Evolutionary conservation across 2,888 invertebrate species (phyloP).

Genomic region (Habrosyne pyritoides): DNA sequence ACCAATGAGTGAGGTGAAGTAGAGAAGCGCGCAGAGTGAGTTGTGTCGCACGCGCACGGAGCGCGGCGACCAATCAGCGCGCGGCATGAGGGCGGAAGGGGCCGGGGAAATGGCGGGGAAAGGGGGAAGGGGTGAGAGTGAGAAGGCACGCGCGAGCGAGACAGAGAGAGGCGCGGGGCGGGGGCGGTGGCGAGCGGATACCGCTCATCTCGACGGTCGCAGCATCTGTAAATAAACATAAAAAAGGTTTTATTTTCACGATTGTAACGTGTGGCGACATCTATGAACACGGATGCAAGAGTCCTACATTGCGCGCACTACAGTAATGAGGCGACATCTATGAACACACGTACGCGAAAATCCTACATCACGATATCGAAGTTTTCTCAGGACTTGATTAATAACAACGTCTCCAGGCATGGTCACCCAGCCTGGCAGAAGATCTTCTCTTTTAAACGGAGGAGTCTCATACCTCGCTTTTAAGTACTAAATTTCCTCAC

Average conservation of each 20-base stretch:
- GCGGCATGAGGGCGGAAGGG: constrained; percentile 27
- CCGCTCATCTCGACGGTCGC: constrained; percentile 55
- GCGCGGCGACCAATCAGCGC: constrained; percentile 27
- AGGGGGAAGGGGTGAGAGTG: constrained; percentile 23
- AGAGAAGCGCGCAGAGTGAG: constrained; percentile 40
- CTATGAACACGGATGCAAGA: too few relatives aligned
- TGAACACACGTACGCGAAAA: too few relatives aligned
- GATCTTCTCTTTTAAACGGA: too few relatives aligned
- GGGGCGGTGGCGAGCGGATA: constrained; percentile 25
- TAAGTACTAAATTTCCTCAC: too few relatives aligned
- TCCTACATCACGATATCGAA: too few relatives aligned
- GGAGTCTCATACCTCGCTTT: too few relatives aligned
- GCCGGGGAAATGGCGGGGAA: constrained; percentile 23
- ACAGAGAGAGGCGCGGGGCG: constrained; percentile 28
- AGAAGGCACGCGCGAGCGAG: constrained; percentile 33
- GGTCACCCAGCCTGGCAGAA: too few relatives aligned
- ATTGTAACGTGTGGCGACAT: too few relatives aligned
- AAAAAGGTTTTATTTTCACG: constrained; percentile 7
- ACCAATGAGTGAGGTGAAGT: constrained; percentile 49
- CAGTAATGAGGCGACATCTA: too few relatives aligned
- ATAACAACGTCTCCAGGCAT: too few relatives aligned
- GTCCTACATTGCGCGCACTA: too few relatives aligned
- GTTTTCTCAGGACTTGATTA: too few relatives aligned
- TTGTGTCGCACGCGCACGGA: constrained; percentile 22
- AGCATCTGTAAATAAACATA: constrained; percentile 42